Conservation (phyloP, 2,888 invertebrate genomes). For the Mimachlamys varia region DNA sequence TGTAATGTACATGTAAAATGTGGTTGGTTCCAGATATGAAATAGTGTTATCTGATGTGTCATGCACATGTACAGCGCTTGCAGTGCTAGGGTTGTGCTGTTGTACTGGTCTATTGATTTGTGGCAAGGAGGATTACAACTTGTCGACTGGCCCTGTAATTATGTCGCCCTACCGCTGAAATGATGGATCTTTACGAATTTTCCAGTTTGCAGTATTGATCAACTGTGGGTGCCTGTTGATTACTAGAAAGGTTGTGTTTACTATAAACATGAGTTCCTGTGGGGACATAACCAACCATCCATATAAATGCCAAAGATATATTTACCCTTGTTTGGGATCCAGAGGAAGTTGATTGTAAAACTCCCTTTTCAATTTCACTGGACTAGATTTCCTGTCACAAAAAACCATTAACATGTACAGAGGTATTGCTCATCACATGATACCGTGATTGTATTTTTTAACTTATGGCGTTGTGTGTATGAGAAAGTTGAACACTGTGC, state of each 20-base stretch:
- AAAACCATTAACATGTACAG: too few relatives aligned
- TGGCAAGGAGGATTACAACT: neutral
- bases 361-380: neutral
- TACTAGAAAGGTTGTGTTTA: neutral
- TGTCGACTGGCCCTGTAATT: slow-evolving; percentile 26
- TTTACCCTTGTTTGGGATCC: neutral
- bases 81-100: slow-evolving; percentile 7
- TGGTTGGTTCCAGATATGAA: neutral
- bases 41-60: slow-evolving; percentile 4
- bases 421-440: neutral
- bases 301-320: slow-evolving; percentile 28
- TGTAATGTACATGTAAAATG: neutral
- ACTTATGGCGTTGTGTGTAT: too few relatives aligned
- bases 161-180: slow-evolving; percentile 12
- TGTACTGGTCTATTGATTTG: neutral
- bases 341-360: neutral
- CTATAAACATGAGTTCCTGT: neutral
- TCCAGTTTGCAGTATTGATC: slow-evolving; percentile 19
- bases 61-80: slow-evolving; percentile 25
- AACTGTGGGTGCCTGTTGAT: neutral
- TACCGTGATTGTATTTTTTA: too few relatives aligned
- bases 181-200: neutral
- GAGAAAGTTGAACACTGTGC: too few relatives aligned
- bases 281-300: neutral
- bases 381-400: neutral